Evolutionary conservation across 2,888 invertebrate genomes (phyloP), one percentile per base, ranked within the genome.

Genomic region (Leucoma salicis): DNA sequence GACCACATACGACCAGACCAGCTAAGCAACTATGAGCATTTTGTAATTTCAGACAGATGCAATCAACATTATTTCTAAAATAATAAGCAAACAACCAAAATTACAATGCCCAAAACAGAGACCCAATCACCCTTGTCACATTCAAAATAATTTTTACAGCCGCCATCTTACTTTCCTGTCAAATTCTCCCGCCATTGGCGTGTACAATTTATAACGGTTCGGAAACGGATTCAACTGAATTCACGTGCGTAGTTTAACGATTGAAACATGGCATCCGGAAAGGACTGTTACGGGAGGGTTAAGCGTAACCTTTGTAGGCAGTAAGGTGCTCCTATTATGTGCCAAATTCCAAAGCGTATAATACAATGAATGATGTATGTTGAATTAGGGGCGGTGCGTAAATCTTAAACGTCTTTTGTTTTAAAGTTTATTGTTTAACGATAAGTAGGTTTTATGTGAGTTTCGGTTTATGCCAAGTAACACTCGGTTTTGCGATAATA

Each of bases 251-350:
- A 70, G 78, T 59, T 78, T 80, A 80, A 74, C 75, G 70, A 69
- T 70, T 74, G 71, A 78, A 80, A 78, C 75, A 80, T 74, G 77
- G 81, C 70, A 66, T 57, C 76, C 81, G 83, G 81, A 78, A 77
- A 72, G 74, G 78, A 74, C 68, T 59, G 68, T 66, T 61, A 67
- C 67, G 49, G 33, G 50, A 45, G 4, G 49, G 63, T 29, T 45
- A 54, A 46, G 47, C 50, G 49, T 56, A 57, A 63, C 67, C 63
- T 63, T 57, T 62, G 29, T 61, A 47, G 31, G 31, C 42, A 13
- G 16, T 35, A 48, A 46, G 46, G 44, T 60, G 55, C 54, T 70
- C 58, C 56, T 68, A 66, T 69, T 66, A 63, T 65, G 70, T 71
- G 72, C 66, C 58, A 78, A 74, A 70, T 78, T 77, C 70, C 70